Conservation (phyloP, 64 coral and sea anemone genomes). For the Anthopleura sola region DNA sequence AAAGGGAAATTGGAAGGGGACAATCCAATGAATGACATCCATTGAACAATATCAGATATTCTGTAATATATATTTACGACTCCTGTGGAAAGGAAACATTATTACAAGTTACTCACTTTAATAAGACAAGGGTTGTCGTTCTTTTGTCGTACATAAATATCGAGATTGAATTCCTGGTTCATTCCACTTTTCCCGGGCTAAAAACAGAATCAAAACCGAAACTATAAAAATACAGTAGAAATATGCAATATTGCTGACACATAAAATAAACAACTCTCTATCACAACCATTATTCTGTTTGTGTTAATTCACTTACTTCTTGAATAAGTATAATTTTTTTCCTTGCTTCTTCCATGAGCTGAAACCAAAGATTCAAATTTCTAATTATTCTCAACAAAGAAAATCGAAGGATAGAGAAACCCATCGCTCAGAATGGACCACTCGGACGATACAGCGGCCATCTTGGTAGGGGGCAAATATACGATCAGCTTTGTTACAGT, state of each 20-base stretch:
- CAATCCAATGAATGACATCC: no score
- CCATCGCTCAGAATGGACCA: no score
- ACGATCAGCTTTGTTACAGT: no score
- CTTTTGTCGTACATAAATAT: slow-evolving; percentile 63
- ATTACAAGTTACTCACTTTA: slow-evolving; percentile 36
- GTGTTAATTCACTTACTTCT: slow-evolving; percentile 2
- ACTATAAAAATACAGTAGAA: background rate
- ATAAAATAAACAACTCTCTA: background rate
- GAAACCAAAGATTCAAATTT: background rate
- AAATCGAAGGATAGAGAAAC: background rate
- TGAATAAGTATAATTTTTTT: slow-evolving; percentile 17
- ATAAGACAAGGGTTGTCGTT: slow-evolving; percentile 41
- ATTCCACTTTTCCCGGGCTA: background rate
- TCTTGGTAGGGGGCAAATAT: no score
- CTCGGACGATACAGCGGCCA: no score
- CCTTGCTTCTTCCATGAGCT: slow-evolving; percentile 20
- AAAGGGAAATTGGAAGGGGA: no score
- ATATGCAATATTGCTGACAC: background rate
- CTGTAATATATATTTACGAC: no score
- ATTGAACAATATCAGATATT: no score
- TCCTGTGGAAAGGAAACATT: no score
- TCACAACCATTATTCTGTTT: background rate
- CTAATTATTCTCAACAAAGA: background rate
- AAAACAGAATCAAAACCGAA: background rate
- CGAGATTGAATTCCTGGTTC: slow-evolving; percentile 42